Evolutionary conservation across 2,113 vertebrate genomes (phyloP).

Genomic region (Castor canadensis): DNA sequence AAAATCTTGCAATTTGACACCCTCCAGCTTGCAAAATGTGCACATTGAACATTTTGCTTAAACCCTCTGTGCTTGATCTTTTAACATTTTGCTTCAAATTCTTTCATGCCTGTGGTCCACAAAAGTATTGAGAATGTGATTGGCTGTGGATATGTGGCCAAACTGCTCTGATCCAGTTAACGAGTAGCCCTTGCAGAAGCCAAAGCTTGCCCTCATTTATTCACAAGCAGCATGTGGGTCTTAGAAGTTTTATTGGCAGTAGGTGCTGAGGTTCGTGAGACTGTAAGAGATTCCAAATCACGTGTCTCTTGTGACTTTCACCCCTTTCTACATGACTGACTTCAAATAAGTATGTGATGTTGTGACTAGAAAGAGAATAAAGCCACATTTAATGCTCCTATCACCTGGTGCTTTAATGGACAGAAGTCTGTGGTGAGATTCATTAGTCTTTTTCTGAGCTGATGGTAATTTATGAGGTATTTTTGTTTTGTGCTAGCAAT

Average conservation of each 20-base stretch:
- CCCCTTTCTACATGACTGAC: constrained; percentile 51
- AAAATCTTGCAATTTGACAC: not conserved
- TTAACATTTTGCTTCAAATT: not conserved
- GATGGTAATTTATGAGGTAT: not conserved
- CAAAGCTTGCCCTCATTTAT: not conserved
- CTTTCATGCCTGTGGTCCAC: not conserved
- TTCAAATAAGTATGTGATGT: constrained; percentile 15
- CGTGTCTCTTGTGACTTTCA: not conserved
- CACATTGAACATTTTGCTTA: not conserved
- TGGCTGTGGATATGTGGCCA: not conserved
- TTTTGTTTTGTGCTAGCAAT: not conserved
- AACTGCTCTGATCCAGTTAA: not conserved
- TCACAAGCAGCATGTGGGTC: not conserved
- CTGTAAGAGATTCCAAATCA: constrained; percentile 44
- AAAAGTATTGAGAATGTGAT: not conserved
- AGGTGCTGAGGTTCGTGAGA: not conserved
- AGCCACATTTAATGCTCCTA: not conserved
- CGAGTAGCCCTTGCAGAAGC: not conserved
- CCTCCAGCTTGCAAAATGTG: not conserved
- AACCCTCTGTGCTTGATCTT: not conserved
- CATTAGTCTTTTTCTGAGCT: not conserved
- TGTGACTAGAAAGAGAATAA: constrained; percentile 40
- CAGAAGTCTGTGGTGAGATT: not conserved
- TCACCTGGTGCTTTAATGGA: not conserved
- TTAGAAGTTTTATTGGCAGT: not conserved